Evolutionary conservation across 1,140 invertebrate species (phyloP).

Genomic region (Argopecten irradians): DNA sequence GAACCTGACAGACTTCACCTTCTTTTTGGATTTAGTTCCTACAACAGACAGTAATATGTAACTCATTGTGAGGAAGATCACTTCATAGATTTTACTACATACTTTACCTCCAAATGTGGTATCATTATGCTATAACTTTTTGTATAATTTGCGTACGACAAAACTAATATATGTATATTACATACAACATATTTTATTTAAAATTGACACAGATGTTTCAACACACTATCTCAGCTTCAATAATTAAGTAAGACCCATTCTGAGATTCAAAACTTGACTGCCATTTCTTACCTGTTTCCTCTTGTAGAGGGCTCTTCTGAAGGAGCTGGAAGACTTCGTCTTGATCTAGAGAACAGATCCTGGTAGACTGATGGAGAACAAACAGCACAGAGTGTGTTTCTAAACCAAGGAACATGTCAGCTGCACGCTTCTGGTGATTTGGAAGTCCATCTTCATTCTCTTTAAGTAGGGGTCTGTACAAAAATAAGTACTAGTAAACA

Average conservation of each 20-base stretch:
- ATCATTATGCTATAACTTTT: too few relatives aligned
- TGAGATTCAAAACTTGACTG: background rate
- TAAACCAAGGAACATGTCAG: conserved; percentile 69
- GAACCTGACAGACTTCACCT: conserved; percentile 66
- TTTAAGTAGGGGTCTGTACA: conserved; percentile 64
- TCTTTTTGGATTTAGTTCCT: conserved; percentile 48
- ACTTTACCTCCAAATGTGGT: too few relatives aligned
- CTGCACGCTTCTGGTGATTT: conserved; percentile 60
- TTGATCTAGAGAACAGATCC: conserved; percentile 65
- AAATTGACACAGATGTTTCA: background rate
- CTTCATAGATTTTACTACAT: too few relatives aligned
- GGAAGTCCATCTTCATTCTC: conserved; percentile 41
- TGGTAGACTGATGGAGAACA: conserved; percentile 70
- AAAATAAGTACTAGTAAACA: background rate
- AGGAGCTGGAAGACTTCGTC: conserved; percentile 69
- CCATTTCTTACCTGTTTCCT: conserved; percentile 31
- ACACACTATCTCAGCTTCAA: background rate
- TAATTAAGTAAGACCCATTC: too few relatives aligned
- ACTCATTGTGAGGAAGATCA: too few relatives aligned
- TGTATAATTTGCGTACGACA: too few relatives aligned
- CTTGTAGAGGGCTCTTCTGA: conserved; percentile 62
- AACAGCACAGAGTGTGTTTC: conserved; percentile 74
- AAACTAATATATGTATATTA: too few relatives aligned
- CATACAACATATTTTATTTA: background rate
- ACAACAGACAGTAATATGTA: too few relatives aligned